Base-by-base conservation (phyloP, 2,113 vertebrate genomes). In the Aplodontia rufa region DNA sequence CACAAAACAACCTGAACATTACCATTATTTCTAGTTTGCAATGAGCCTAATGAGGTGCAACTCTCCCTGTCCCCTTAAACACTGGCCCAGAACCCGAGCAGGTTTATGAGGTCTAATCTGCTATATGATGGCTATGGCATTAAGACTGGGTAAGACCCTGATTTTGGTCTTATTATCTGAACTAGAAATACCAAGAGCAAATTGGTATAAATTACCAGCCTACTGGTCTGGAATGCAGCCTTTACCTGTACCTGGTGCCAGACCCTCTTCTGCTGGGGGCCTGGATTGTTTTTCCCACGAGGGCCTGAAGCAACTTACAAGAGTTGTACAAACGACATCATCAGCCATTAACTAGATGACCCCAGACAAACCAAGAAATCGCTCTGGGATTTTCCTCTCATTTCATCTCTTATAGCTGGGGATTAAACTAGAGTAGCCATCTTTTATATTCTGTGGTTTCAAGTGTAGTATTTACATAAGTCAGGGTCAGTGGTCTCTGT, bases 61-160 rank as follows among this genome's bases (percentile, higher is more conserved):
- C 12, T 84, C 20, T 75, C 64, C 35, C 66, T 53, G 53, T 22
- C 19, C 53, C 30, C 72, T 81, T n/a, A 76, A 68, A 35, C 28
- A 49, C 13, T 1, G 9, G 32, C 28, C 14, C 1, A 5, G 17
- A 53, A 87, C n/a, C 35, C 12, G 26, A 83, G 28, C 22, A 60
- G 40, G 49, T 7, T 22, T 2, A 40, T 0, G 6, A 69, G 16
- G 9, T 7, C 20, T 22, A 22, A 17, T 0, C 20, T 58, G 13
- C 49, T 30, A 0, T 30, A 0, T 55, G 3, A 11, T 1, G 17
- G 26, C n/a, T 8, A 20, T 49, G 74, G 64, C 16, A 13, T 7
- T 26, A 58, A 47, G 11, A 58, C 14, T 37, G 35, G 40, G 47
- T 0, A 0, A 20, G 91, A 88, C 49, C 26, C 26, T 35, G 12